Evolutionary conservation across 1,140 invertebrate species (phyloP).

Genomic region (Cydia strobilella): DNA sequence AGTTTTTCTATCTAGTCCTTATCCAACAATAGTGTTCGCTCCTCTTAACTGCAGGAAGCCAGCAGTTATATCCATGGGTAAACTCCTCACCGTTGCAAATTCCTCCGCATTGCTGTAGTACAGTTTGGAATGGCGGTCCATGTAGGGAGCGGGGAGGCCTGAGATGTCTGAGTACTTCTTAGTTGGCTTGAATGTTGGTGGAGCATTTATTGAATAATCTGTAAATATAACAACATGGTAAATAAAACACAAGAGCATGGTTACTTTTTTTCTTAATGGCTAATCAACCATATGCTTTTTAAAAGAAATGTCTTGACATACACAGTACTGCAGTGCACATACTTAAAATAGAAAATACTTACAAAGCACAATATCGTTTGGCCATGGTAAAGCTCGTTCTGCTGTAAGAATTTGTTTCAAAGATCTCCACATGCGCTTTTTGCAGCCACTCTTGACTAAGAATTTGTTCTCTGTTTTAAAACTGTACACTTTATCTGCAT

Average conservation of each 20-base stretch:
- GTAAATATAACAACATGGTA: conserved; percentile 50
- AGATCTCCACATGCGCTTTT: conserved; percentile 88
- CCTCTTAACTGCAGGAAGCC: conserved; percentile 92
- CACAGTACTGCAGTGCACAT: not conserved
- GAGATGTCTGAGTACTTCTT: conserved; percentile 97
- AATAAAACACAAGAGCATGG: conserved; percentile 18
- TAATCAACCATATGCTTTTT: not conserved
- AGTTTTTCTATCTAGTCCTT: conserved; percentile 48
- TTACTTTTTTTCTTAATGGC: not conserved
- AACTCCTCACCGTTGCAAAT: conserved; percentile 89
- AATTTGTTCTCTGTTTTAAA: conserved; percentile 74
- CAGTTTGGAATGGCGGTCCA: conserved; percentile 94
- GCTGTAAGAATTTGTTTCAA: conserved; percentile 89
- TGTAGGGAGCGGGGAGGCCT: conserved; percentile 91
- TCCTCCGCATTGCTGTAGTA: conserved; percentile 92
- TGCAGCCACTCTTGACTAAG: conserved; percentile 77
- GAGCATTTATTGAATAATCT: conserved; percentile 93
- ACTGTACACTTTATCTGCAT: conserved; percentile 60
- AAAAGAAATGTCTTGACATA: conserved; percentile 18
- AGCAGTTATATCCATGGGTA: conserved; percentile 94
- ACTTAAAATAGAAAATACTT: conserved; percentile 53
- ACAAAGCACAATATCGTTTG: conserved; percentile 85
- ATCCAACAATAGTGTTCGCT: conserved; percentile 91
- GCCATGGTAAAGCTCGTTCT: conserved; percentile 86
- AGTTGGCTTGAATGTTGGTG: conserved; percentile 93